Base-by-base conservation (phyloP, 92 coral and sea anemone species). In the Nematostella vectensis region DNA sequence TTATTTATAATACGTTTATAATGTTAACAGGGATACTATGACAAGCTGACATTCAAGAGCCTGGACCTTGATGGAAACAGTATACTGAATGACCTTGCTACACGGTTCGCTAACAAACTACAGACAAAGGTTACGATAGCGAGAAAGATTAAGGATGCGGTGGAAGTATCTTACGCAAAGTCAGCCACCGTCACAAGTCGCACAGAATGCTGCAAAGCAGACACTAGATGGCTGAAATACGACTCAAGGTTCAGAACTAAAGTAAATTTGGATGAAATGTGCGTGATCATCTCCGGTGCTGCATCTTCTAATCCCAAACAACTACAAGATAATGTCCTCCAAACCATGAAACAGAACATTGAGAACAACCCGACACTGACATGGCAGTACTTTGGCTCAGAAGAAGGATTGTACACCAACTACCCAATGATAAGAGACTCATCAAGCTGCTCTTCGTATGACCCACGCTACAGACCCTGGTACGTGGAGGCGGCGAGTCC, bases 301-400 rank as follows among this genome's bases (percentile, higher is more conserved):
- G 50, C 63, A 2, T 12, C 70, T 9, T 26, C 37, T 37, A 17
- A 45, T 19, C 61, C 71, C 0, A 55, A 58, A 16, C 57, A 71
- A 59, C 58, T 78, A 0, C 61, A 63, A 22, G 73, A 71, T 24
- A 8, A 42, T 2, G 61, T 72, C 9, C 4, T 50, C 25, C 42
- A 42, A 1, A 50, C 56, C 12, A 78, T 72, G 85, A 71, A 23
- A 17, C 28, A 25, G 0, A 72, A 28, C 40, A 9, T 39, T 3
- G 49, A 39, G 21, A 23, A 38, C 1, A 24, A 54, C 11, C 59
- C 78, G 1, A 45, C 53, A 16, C 39, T 63, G 12, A 70, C 56
- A 26, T 72, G 85, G 85, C 85, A 78, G 27, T 78, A 71, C 48
- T 78, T 78, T 28, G 85, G 74, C 1, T 79, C 85, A 3, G 80